These are phyloP conservation scores for Daubentonia madagascariensis DNA, from an alignment of 2,113 vertebrate genomes.

Conservation along the genomic window DNA sequence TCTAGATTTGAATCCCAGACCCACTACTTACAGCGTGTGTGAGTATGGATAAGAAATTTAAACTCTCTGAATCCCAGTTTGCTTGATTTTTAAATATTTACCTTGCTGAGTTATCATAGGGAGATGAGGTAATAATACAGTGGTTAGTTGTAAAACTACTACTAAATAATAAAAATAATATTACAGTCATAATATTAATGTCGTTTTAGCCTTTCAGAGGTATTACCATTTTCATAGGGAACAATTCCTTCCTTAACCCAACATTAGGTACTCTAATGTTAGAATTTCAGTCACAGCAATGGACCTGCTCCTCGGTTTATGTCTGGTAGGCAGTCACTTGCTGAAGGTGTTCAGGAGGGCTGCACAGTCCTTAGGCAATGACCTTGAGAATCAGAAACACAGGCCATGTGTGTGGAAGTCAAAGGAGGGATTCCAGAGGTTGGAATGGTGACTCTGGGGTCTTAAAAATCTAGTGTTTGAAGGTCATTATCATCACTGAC, in stretches of 20 bases:
- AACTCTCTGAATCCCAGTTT: neutral
- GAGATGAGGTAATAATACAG: neutral
- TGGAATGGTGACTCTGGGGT: neutral
- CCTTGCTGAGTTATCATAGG: neutral
- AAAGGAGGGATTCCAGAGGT: neutral
- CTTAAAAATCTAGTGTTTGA: neutral
- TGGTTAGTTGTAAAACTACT: neutral
- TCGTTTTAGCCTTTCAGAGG: neutral
- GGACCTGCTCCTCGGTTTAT: neutral
- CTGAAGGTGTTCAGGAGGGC: neutral
- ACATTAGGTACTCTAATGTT: neutral
- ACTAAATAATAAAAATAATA: neutral
- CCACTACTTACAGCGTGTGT: neutral
- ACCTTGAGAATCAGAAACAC: neutral
- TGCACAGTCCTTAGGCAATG: neutral
- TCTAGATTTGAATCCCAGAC: neutral
- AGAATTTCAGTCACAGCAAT: neutral
- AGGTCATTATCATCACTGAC: neutral
- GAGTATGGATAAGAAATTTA: neutral
- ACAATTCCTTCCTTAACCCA: neutral
- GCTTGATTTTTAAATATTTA: constrained; percentile 8
- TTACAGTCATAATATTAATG: neutral
- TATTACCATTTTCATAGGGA: neutral
- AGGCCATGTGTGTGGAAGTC: neutral
- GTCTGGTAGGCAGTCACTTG: neutral